Percentiles rank a stretch among this genome's conserved stretches.
phyloP scores from a whole-genome alignment of 2,888 invertebrate genomes.

The Hipparchia sbordonii region DNA sequence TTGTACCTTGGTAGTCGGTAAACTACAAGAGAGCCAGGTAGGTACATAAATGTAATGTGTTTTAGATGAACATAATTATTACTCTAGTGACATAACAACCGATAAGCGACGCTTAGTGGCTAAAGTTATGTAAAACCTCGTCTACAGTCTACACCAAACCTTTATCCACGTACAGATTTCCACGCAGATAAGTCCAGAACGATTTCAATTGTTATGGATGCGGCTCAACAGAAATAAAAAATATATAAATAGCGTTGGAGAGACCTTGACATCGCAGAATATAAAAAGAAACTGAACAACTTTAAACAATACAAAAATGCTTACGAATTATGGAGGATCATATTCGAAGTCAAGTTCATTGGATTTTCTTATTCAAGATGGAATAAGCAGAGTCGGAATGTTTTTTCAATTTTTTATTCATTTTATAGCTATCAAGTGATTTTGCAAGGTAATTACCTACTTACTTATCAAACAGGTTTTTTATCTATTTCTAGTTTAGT shows the following conservation, averaged over 20 bases:
- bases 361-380: constrained; percentile 5
- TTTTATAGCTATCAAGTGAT: background rate
- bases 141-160: no score
- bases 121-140: no score
- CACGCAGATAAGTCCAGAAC: no score
- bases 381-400: background rate
- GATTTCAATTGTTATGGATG: background rate
- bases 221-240: background rate
- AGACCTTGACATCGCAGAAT: constrained; percentile 13
- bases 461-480: background rate
- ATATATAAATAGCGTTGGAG: background rate
- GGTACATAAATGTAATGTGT: no score
- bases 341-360: constrained; percentile 15
- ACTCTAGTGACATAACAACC: no score
- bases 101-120: no score
- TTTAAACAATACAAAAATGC: background rate
- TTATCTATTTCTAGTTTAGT: background rate
- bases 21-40: no score
- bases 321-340: background rate
- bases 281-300: background rate
- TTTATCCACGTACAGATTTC: no score
- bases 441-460: background rate
- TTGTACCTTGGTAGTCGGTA: no score
- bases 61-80: no score
- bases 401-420: constrained; percentile 4